Evolutionary conservation across 2,113 vertebrate species (phyloP).

Genomic region (Bufo gargarizans): DNA sequence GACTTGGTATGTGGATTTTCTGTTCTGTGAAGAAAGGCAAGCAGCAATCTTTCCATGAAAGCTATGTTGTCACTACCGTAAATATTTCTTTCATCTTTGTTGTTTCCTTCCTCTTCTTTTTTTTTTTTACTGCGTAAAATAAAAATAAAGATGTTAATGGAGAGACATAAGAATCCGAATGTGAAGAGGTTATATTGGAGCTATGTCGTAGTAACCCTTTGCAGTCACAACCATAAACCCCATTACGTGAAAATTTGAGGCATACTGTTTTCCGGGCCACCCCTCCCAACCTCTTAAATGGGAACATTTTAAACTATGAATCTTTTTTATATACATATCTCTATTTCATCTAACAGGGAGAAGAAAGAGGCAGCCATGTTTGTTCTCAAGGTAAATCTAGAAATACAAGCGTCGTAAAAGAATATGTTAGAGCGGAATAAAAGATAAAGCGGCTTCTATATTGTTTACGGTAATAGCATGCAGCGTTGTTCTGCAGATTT

Average conservation of each 20-base stretch:
- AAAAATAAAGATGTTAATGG: conserved; percentile 55
- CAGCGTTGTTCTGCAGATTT: conserved; percentile 39
- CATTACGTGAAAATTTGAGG: neutral
- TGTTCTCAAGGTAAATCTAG: conserved; percentile 41
- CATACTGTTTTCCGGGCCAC: neutral
- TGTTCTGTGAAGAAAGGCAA: conserved; percentile 76
- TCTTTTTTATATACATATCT: conserved; percentile 24
- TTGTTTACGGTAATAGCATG: conserved; percentile 53
- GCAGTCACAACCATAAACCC: neutral
- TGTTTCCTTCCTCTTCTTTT: conserved; percentile 35
- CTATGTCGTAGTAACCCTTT: conserved; percentile 18
- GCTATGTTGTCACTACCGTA: conserved; percentile 78
- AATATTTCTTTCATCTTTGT: conserved; percentile 15
- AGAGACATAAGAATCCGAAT: conserved; percentile 23
- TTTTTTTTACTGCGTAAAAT: conserved; percentile 38
- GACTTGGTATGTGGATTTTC: conserved; percentile 84
- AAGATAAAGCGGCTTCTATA: conserved; percentile 44
- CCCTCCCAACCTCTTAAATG: neutral
- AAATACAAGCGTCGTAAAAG: conserved; percentile 50
- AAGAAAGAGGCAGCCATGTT: conserved; percentile 26
- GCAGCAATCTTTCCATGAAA: conserved; percentile 78
- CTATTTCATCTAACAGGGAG: neutral
- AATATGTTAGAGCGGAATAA: conserved; percentile 49
- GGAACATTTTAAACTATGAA: neutral
- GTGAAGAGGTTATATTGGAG: neutral